Percentiles rank a stretch among this genome's conserved stretches.
Evolutionary conservation across 2,113 vertebrate species (phyloP).

Genomic region (Pseudorhombus dupliciocellatus): DNA sequence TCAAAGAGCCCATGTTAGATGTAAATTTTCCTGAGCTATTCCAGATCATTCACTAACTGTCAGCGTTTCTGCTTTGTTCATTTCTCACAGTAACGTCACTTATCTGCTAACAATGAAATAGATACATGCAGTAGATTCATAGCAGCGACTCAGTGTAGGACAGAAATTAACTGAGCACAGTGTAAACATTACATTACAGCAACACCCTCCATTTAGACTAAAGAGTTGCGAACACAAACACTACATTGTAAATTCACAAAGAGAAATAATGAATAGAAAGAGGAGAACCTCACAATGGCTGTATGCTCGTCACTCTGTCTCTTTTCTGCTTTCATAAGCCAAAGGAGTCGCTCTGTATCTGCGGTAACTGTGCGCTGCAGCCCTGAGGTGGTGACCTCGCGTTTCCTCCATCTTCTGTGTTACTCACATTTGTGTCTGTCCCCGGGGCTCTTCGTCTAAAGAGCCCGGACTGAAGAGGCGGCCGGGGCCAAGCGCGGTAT

Average conservation of each 20-base stretch:
- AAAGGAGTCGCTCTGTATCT: slow-evolving; percentile 25
- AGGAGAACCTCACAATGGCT: neutral
- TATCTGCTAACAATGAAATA: too few species aligned
- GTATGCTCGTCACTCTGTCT: slow-evolving; percentile 9
- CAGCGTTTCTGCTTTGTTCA: too few species aligned
- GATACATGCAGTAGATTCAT: neutral
- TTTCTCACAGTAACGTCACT: too few species aligned
- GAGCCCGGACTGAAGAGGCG: slow-evolving; percentile 48
- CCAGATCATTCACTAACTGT: too few species aligned
- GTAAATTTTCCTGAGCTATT: too few species aligned
- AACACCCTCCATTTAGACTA: slow-evolving; percentile 17
- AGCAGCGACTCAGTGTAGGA: neutral
- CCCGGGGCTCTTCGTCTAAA: slow-evolving; percentile 52
- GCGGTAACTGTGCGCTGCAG: slow-evolving; percentile 7
- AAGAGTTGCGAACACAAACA: slow-evolving; percentile 32
- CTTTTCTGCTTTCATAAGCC: slow-evolving; percentile 31
- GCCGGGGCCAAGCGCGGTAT: slow-evolving; percentile 55
- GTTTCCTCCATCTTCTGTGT: slow-evolving; percentile 36
- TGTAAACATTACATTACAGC: too few species aligned
- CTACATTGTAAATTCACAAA: slow-evolving; percentile 35
- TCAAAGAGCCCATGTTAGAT: too few species aligned
- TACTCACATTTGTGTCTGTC: slow-evolving; percentile 61
- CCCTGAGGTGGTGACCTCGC: slow-evolving; percentile 33
- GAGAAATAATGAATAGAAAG: slow-evolving; percentile 22
- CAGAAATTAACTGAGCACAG: too few species aligned